Base-by-base conservation (phyloP, 2,888 invertebrate species). In the Oscheius myriophilus region DNA sequence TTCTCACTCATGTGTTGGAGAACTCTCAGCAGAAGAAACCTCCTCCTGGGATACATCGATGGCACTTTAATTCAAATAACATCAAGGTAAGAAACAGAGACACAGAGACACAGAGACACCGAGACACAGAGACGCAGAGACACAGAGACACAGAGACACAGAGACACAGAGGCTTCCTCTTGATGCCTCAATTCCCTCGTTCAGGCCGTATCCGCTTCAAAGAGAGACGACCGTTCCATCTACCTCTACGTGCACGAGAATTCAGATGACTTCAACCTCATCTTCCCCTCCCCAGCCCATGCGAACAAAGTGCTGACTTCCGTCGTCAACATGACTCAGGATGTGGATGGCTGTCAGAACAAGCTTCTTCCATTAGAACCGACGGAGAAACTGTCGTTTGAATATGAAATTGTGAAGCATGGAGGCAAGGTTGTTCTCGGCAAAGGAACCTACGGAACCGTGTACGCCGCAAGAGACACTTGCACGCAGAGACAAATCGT, bases 241-340 rank as follows among this genome's bases (percentile, higher is more conserved):
- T 96, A 96, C 88, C 90, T 99, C 0, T 99, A 98, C 88, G 97
- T 98, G 43, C 93, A 95, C 87, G 93, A 96, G 88, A 96, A 97
- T 87, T 96, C 96, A 0, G 96, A 96, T 86, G 96, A 97, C 89
- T 98, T 98, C 89, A 96, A 97, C 91, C 94, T 98, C 89, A 96
- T 92, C 88, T 92, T 98, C 82, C 95, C 98, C 0, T 96, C 96
- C 1, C 91, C 92, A 75, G 90, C 91, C 53, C 93, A 93, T 87
- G 83, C 86, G 58, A 69, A 71, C 41, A 76, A 83, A 69, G 82
- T 85, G 7, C 70, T 75, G 52, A 72, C 67, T 45, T 69, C 73
- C 33, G 71, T 81, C 55, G 71, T 78, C n/a, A 71, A 72, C 14
- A 77, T 84, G 79, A 79, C 80, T n/a, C 58, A 43, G 12, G 67